Percentiles rank a stretch among this genome's conserved stretches.
These are phyloP conservation scores for Melitaea athalia DNA, from an alignment of 2,888 invertebrate genomes.

Conservation along the genomic window DNA sequence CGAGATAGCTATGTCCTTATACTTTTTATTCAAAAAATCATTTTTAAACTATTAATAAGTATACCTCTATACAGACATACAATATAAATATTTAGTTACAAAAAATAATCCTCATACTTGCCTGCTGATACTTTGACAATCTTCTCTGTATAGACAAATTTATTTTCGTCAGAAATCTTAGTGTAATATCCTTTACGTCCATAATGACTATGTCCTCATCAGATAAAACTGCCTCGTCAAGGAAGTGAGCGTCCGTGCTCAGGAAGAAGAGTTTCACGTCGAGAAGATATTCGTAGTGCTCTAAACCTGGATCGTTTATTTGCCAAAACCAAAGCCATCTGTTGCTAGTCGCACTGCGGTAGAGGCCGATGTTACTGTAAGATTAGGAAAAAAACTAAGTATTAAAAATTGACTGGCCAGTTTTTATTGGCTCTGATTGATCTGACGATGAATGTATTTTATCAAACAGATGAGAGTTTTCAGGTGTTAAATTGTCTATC, in stretches of 20 bases:
- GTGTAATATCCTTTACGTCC: slow-evolving; percentile 66
- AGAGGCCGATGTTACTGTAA: slow-evolving; percentile 63
- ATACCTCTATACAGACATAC: too few species aligned
- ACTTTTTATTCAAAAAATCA: too few species aligned
- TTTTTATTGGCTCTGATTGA: too few species aligned
- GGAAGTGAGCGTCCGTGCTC: slow-evolving; percentile 60
- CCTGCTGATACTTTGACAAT: slow-evolving; percentile 84
- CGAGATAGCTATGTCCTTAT: too few species aligned
- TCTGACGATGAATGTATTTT: too few species aligned
- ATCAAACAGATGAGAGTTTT: too few species aligned
- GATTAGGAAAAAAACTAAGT: not conserved
- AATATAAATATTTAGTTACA: too few species aligned
- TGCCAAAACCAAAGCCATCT: slow-evolving; percentile 71
- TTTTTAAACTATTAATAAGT: too few species aligned
- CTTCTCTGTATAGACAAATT: slow-evolving; percentile 84
- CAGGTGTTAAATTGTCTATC: too few species aligned
- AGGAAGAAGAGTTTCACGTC: slow-evolving; percentile 65
- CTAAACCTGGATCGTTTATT: slow-evolving; percentile 70
- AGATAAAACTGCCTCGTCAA: slow-evolving; percentile 50
- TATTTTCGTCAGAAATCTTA: slow-evolving; percentile 81
- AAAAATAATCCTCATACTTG: too few species aligned
- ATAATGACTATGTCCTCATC: slow-evolving; percentile 62
- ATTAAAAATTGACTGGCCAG: not conserved
- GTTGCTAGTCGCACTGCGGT: slow-evolving; percentile 52
- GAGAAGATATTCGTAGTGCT: slow-evolving; percentile 62